phyloP scores from a whole-genome alignment of 2,113 vertebrate genomes.

The Sprattus sprattus region DNA sequence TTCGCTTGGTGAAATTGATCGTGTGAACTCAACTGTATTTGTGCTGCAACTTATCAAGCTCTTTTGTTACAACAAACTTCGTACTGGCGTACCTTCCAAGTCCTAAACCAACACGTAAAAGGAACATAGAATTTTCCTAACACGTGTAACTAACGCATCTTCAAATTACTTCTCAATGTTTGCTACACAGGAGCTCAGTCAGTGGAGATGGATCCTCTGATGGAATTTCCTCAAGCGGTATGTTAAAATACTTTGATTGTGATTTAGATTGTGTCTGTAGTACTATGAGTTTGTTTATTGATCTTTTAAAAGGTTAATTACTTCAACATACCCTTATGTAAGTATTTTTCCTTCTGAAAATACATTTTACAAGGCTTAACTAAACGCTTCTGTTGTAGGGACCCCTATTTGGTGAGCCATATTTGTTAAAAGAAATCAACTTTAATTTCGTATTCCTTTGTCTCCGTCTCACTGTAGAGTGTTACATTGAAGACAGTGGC shows the following conservation, averaged over 20 bases:
- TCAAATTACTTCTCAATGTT: background rate
- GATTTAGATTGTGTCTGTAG: background rate
- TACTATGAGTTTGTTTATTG: background rate
- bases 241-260: background rate
- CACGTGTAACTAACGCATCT: background rate
- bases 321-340: background rate
- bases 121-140: too few species aligned
- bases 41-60: too few species aligned
- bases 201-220: slow-evolving; percentile 24
- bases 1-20: too few species aligned
- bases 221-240: background rate
- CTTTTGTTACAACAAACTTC: too few species aligned
- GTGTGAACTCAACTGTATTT: too few species aligned
- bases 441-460: too few species aligned
- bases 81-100: too few species aligned
- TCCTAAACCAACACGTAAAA: too few species aligned
- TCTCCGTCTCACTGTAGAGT: background rate
- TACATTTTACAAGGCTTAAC: background rate
- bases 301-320: background rate
- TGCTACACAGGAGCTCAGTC: slow-evolving; percentile 12
- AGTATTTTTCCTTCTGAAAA: background rate
- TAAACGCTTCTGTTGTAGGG: background rate
- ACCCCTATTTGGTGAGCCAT: background rate
- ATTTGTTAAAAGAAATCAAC: background rate
- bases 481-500: background rate